Base-by-base conservation (phyloP, 2,888 invertebrate genomes). In the Mythimna impura region DNA sequence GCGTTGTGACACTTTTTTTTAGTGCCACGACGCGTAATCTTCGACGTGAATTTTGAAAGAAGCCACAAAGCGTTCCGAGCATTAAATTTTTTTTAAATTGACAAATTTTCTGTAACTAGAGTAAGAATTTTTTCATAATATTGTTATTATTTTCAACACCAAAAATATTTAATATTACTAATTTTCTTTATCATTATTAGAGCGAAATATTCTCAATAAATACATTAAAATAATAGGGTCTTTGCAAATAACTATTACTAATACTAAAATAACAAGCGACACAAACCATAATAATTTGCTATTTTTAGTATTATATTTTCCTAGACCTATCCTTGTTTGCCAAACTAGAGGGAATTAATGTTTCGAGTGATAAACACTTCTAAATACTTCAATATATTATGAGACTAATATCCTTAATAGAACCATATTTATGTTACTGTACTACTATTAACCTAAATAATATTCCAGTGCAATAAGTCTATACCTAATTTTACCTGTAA, bases 241-340 rank as follows among this genome's bases (percentile, higher is more conserved):
- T 36, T 36, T 36, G 25, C 3, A 20, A 66, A 30, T 40, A 0
- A 52, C 22, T 66, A 50, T 30, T 52, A 40, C 3, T 52, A 30
- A 34, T 50, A 5, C 25, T 76, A n/a, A 58, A 9, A 43, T 34
- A 1, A 17, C 12, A 52, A 14, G 12, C 20, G 14, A 14, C 10
- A 14, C 10, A 30, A 20, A 73, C 47, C 8, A 62, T 57, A 10
- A 57, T 57, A 52, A 43, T 40, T 34, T 50, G 47, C 20, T 78
- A 78, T 78, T 62, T 69, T 57, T 78, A 57, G 71, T 47, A 47
- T 47, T 47, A 47, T 43, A 62, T 75, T 75, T 75, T 62, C 40
- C 50, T 78, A 75, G 75, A 57, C 40, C 50, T 75, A 34, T 75
- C 78, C 75, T 74, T 52, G 22, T 78, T 76, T 34, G 36, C 61